Conservation (phyloP, 2,888 invertebrate species). For the Conops quadrifasciatus region DNA sequence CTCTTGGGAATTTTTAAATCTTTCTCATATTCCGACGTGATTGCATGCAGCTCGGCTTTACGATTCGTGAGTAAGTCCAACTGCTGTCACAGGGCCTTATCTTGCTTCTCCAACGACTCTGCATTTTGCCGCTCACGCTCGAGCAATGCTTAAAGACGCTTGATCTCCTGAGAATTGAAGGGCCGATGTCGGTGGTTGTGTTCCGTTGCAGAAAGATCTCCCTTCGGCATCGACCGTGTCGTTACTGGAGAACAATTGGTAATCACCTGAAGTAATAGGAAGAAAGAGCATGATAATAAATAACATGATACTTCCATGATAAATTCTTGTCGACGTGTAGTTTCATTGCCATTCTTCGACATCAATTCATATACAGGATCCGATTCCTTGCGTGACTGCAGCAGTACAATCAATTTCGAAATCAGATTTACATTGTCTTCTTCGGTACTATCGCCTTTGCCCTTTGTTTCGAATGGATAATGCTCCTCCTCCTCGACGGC, state of each 20-base stretch:
- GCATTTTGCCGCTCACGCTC: slow-evolving; percentile 78
- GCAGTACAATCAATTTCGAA: slow-evolving; percentile 92
- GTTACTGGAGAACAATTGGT: no score
- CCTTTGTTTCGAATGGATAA: no score
- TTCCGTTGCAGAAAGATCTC: no score
- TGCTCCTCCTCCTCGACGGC: no score
- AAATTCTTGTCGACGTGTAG: slow-evolving; percentile 84
- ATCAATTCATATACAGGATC: slow-evolving; percentile 89
- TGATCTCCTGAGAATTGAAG: slow-evolving; percentile 70
- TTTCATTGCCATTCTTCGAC: slow-evolving; percentile 84
- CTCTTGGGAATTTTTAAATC: slow-evolving; percentile 85
- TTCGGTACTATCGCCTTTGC: slow-evolving; percentile 68
- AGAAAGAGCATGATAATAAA: no score
- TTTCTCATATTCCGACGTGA: slow-evolving; percentile 85
- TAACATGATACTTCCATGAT: slow-evolving; percentile 93
- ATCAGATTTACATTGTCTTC: slow-evolving; percentile 85
- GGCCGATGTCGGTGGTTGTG: slow-evolving; percentile 71
- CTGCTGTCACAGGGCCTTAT: slow-evolving; percentile 77
- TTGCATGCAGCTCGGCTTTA: slow-evolving; percentile 81
- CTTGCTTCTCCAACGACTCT: slow-evolving; percentile 79
- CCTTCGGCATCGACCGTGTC: no score
- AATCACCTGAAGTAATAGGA: slow-evolving; percentile 69
- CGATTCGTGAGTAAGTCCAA: slow-evolving; percentile 79
- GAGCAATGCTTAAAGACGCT: slow-evolving; percentile 77
- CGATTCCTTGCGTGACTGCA: slow-evolving; percentile 89